Evolutionary conservation across 92 coral and sea anemone genomes (phyloP), one percentile per base, ranked within the genome.

Genomic region (Porites divaricata): DNA sequence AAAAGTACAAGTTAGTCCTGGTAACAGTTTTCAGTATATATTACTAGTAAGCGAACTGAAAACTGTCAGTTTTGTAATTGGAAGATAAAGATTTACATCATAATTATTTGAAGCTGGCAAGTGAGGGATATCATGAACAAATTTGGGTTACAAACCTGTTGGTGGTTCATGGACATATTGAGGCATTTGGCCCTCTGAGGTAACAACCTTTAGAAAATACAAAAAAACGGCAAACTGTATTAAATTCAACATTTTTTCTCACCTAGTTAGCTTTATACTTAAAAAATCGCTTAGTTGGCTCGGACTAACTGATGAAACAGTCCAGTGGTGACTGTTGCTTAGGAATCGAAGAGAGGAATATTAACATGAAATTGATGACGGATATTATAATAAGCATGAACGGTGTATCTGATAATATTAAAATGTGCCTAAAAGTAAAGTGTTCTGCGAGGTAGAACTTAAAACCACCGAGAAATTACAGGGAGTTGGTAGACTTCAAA

Each of bases 161-260:
- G 62, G 5, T 26, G 15, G 67, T 68, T 80, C 35, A 52, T 80
- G 61, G 84, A 80, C 84, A 80, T 80, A 2, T 14, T 80, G 67
- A 69, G 75, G 61, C 84, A 80, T 68, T 25, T 54, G 84, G 75
- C 66, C 75, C 67, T 68, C 62, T 35, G 19, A 24, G 75, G 52
- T 58, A 41, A 51, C 74, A 50, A 80, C 76, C 75, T 52, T 48
- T 2, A 53, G 56, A 66, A 11, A 24, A 80, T 9, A 53, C 21
- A 7, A 79, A 2, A 51, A 25, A 66, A 51, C 20, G 57, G 19
- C 28, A 77, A 8, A 49, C 62, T 35, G 45, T 35, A 35, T 35
- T 58, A 49, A 62, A 67, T 26, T 10, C n/a, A n/a, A 59, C 69
- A 35, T 4, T 28, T 28, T 28, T 28, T 28, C 35, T 28, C 4